phyloP scores from a whole-genome alignment of 2,113 vertebrate species.

The Manacus vitellinus region DNA sequence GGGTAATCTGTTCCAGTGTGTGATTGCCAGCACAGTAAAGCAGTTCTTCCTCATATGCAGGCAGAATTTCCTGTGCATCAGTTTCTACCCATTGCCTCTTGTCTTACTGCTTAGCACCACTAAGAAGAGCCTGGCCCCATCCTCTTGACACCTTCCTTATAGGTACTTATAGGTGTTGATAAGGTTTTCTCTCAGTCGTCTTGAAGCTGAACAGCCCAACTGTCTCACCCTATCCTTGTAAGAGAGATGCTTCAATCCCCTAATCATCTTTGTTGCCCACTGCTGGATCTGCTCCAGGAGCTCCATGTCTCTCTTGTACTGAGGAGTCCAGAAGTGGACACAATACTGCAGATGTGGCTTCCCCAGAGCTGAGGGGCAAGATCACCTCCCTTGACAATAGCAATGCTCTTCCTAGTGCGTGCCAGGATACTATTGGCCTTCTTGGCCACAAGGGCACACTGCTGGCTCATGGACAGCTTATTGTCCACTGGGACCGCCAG shows the following conservation, averaged over 20 bases:
- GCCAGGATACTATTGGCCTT: too few relatives aligned
- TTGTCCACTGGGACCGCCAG: too few relatives aligned
- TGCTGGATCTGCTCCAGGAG: background rate
- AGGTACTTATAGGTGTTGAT: background rate
- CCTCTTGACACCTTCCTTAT: background rate
- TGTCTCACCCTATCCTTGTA: background rate
- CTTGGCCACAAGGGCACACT: too few relatives aligned
- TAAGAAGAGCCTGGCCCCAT: background rate
- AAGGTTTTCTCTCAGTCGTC: background rate
- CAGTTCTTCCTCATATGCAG: background rate
- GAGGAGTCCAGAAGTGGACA: too few relatives aligned
- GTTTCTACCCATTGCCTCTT: background rate
- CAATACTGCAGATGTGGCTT: too few relatives aligned
- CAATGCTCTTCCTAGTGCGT: too few relatives aligned
- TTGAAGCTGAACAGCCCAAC: background rate
- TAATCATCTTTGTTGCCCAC: background rate
- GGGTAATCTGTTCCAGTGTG: background rate
- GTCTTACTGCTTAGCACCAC: background rate
- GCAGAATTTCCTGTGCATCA: background rate
- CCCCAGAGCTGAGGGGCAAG: too few relatives aligned
- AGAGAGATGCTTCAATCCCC: background rate
- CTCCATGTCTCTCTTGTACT: background rate
- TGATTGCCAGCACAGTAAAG: background rate
- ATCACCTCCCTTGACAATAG: too few relatives aligned
- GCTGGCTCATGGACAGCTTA: too few relatives aligned